phyloP scores from a whole-genome alignment of 2,888 invertebrate species.

The Lamproptera curius region DNA sequence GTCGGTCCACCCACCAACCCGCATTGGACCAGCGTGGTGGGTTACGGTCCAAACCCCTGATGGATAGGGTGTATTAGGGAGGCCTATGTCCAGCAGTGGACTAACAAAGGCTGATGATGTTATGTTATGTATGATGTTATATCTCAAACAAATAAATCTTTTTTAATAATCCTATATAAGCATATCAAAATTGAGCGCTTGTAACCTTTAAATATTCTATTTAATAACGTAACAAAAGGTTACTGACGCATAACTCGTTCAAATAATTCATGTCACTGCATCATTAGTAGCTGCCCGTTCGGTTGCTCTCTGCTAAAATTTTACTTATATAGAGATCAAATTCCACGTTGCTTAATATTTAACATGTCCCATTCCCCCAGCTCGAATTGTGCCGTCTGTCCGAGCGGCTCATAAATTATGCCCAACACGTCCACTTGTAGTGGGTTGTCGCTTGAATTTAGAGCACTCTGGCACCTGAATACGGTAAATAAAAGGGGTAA shows the following conservation, averaged over 20 bases:
- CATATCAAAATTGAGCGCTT: too few species aligned
- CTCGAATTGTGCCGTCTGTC: constrained; percentile 1
- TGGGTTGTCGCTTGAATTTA: neutral
- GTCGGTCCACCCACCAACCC: too few species aligned
- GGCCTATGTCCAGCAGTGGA: too few species aligned
- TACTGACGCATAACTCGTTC: neutral
- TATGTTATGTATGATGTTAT: too few species aligned
- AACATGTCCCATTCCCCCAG: neutral
- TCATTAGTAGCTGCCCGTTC: neutral
- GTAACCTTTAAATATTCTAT: too few species aligned
- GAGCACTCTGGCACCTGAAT: neutral
- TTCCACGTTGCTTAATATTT: neutral
- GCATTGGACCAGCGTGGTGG: too few species aligned
- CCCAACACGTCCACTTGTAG: neutral
- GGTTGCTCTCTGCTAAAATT: too few species aligned
- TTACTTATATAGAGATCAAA: neutral
- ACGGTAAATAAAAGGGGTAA: neutral
- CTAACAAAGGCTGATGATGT: too few species aligned
- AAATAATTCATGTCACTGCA: neutral
- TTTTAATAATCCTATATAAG: too few species aligned
- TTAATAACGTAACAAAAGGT: neutral
- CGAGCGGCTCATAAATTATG: constrained; percentile 4
- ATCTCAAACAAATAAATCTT: too few species aligned
- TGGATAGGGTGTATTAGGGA: too few species aligned
- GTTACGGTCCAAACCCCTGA: too few species aligned